A percentile compares a stretch with the other conserved stretches of the same genome.
Conservation (phyloP, 1,140 invertebrate species). For the Sarcophaga bullata region DNA sequence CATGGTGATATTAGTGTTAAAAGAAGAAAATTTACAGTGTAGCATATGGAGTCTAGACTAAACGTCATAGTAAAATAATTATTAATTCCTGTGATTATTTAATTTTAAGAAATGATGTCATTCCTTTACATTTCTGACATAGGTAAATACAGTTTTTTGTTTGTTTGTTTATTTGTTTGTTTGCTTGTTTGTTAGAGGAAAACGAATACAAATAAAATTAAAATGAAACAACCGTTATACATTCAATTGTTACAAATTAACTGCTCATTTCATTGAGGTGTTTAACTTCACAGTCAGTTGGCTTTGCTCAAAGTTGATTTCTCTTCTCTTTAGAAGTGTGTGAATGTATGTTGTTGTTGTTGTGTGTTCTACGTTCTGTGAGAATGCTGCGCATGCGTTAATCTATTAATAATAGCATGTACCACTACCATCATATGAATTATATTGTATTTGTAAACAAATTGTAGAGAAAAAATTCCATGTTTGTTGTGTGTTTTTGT, state of each 20-base stretch:
- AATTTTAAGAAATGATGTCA: background rate
- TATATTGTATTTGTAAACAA: background rate
- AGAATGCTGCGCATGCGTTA: background rate
- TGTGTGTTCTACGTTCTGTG: no score
- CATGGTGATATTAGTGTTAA: no score
- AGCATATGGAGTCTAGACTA: no score
- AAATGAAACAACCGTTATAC: conserved; percentile 15
- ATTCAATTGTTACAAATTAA: conserved; percentile 40
- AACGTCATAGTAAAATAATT: no score
- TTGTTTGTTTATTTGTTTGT: no score
- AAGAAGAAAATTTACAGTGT: no score
- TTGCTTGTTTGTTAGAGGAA: no score
- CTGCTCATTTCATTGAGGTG: conserved; percentile 27
- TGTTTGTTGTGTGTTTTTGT: background rate
- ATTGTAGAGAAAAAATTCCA: background rate
- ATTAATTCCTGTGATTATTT: no score
- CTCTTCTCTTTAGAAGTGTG: background rate
- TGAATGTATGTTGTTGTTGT: no score
- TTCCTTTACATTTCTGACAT: background rate
- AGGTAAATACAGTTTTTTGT: background rate
- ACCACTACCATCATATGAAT: no score
- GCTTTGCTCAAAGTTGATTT: background rate
- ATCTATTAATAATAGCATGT: no score
- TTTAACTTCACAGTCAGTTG: conserved; percentile 14
- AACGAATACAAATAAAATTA: background rate